Evolutionary conservation across 2,888 invertebrate species (phyloP).

Genomic region (Chalcosyrphus nemorum): DNA sequence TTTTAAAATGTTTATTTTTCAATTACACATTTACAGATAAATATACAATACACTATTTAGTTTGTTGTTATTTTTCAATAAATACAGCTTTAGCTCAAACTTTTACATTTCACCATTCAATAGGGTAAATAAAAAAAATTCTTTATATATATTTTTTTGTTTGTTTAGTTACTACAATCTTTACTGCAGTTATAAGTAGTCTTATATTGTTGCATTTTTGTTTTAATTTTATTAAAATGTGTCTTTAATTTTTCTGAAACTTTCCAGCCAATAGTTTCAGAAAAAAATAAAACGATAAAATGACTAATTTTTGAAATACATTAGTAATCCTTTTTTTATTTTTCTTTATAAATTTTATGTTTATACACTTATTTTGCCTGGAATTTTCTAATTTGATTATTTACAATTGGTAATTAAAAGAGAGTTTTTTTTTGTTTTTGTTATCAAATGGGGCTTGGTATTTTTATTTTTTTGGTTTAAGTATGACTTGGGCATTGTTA

Average conservation of each 20-base stretch:
- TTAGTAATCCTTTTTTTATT: constrained; percentile 17
- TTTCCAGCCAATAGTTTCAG: constrained; percentile 73
- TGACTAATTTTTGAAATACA: constrained; percentile 37
- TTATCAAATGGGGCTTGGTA: constrained; percentile 13
- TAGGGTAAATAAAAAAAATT: neutral
- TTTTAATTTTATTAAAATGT: constrained; percentile 23
- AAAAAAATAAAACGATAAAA: constrained; percentile 37
- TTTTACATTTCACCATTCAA: constrained; percentile 7
- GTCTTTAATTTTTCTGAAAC: constrained; percentile 66
- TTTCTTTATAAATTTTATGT: neutral
- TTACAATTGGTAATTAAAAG: constrained; percentile 61
- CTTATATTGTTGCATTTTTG: constrained; percentile 51
- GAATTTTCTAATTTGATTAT: constrained; percentile 57
- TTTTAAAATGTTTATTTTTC: constrained; percentile 61
- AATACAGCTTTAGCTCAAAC: constrained; percentile 43
- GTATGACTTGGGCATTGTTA: constrained; percentile 12
- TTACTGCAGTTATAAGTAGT: constrained; percentile 25
- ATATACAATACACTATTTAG: constrained; percentile 51
- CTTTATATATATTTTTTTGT: neutral
- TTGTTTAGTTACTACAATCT: neutral
- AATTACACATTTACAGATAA: constrained; percentile 66
- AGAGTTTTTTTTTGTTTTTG: constrained; percentile 10
- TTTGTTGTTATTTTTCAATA: constrained; percentile 53
- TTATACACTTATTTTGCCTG: constrained; percentile 43
- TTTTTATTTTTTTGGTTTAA: constrained; percentile 11